phyloP scores from a whole-genome alignment of 1,140 invertebrate species.

The Lasaia peninsularis region DNA sequence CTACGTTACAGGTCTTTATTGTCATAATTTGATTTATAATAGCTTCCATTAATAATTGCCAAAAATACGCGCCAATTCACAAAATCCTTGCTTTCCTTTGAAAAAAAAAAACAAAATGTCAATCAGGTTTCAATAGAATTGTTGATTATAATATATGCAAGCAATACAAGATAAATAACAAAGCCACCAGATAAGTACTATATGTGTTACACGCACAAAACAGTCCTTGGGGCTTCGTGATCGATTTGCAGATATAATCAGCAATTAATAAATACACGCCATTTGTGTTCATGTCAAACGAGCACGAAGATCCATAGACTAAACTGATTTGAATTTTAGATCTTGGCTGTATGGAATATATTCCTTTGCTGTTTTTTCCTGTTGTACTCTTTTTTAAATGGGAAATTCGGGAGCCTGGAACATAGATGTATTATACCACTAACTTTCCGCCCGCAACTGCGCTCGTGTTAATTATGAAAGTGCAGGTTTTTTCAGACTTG shows the following conservation, averaged over 20 bases:
- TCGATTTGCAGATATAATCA: constrained; percentile 20
- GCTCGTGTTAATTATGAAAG: too few species aligned
- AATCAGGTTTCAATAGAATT: not conserved
- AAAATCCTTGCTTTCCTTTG: too few species aligned
- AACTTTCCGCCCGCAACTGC: too few species aligned
- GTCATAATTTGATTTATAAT: too few species aligned
- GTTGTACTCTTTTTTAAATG: not conserved
- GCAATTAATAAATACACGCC: constrained; percentile 16
- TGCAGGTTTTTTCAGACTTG: too few species aligned
- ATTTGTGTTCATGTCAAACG: constrained; percentile 14
- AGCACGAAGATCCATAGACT: constrained; percentile 2
- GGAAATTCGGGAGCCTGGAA: not conserved
- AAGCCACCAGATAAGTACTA: constrained; percentile 8
- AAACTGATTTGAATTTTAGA: not conserved
- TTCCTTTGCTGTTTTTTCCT: not conserved
- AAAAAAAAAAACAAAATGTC: too few species aligned
- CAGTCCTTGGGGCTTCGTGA: constrained; percentile 17
- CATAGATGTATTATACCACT: too few species aligned
- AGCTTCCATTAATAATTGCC: too few species aligned
- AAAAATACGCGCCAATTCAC: too few species aligned
- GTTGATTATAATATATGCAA: not conserved
- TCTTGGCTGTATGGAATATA: not conserved
- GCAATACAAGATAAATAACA: constrained; percentile 7
- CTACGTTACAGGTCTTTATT: too few species aligned
- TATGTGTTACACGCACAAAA: constrained; percentile 12